Base-by-base conservation (phyloP, 2,888 invertebrate species). In the Eupithecia pulchellata region DNA sequence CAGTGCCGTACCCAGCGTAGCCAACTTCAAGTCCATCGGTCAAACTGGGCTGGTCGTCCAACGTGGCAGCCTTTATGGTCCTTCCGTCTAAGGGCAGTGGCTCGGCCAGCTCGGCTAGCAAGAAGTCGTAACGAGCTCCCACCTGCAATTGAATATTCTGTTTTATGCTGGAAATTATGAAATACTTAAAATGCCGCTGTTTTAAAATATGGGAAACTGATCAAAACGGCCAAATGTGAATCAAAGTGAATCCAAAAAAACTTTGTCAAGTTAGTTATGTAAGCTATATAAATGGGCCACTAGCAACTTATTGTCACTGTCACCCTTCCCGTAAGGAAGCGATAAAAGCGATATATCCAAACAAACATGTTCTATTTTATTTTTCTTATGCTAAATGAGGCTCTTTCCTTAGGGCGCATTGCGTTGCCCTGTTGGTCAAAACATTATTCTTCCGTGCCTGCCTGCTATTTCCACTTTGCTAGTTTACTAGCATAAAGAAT, bases 1-100 rank as follows among this genome's bases (percentile, higher is more conserved):
- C 89, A 6, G 93, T 90, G 63, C 93, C 93, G 77, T 85, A 93
- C 20, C 93, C 93, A 1, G 86, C 93, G 73, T 89, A 93, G 42
- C 84, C 90, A 13, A 87, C 93, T 25, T 82, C 78, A 52, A 84
- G 79, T 3, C 86, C 86, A 0, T 66, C 75, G 0, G 81, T 75
- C 17, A 85, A 72, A 3, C 67, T 68, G 1, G 77, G 60, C 62
- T 82, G 75, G 20, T 87, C 86, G 69, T 90, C 84, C 39, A 93
- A 81, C 2, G 79, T 76, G 1, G 88, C 89, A 2, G 89, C 91
- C 0, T 79, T 88, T 36, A 93, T 87, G 14, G 78, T 85, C 64
- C 81, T 84, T 63, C 86, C 88, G 75, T 93, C 86, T 64, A 94
- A 72, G 1, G 84, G 85, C 13, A 94, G 79, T 0, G 93, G 90